These are phyloP conservation scores for Limenitis camilla DNA, from an alignment of 2,888 invertebrate species.

Conservation along the genomic window DNA sequence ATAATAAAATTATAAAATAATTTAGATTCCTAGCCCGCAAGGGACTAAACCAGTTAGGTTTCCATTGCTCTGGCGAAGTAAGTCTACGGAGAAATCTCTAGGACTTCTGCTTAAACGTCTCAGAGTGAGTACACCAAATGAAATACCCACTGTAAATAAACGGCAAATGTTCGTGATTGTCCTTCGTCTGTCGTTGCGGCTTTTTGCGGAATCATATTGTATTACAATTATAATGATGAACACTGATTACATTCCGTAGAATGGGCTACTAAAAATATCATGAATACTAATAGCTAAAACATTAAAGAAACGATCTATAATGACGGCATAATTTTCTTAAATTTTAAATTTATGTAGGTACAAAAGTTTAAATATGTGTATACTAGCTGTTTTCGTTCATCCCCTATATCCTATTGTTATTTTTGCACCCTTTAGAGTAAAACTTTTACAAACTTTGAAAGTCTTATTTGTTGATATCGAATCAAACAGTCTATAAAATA, in stretches of 20 bases:
- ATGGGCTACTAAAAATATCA: no score
- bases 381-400: no score
- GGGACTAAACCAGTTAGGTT: conserved; percentile 52
- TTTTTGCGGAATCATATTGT: conserved; percentile 34
- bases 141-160: conserved; percentile 43
- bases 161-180: conserved; percentile 29
- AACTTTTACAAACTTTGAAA: no score
- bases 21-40: conserved; percentile 52
- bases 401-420: no score
- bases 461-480: no score
- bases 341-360: no score
- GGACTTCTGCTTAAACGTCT: conserved; percentile 57
- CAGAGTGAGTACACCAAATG: conserved; percentile 50
- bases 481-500: no score
- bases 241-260: background rate
- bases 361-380: no score
- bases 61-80: conserved; percentile 63
- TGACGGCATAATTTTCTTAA: no score
- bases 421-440: no score
- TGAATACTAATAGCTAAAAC: no score
- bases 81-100: conserved; percentile 60
- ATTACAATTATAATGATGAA: conserved; percentile 1
- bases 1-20: conserved; percentile 20
- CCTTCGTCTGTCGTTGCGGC: conserved; percentile 29
- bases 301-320: no score